Percentiles rank a stretch among this genome's conserved stretches.
These are phyloP conservation scores for Oreochromis tanganicae DNA, from an alignment of 2,113 vertebrate genomes.

Conservation along the genomic window DNA sequence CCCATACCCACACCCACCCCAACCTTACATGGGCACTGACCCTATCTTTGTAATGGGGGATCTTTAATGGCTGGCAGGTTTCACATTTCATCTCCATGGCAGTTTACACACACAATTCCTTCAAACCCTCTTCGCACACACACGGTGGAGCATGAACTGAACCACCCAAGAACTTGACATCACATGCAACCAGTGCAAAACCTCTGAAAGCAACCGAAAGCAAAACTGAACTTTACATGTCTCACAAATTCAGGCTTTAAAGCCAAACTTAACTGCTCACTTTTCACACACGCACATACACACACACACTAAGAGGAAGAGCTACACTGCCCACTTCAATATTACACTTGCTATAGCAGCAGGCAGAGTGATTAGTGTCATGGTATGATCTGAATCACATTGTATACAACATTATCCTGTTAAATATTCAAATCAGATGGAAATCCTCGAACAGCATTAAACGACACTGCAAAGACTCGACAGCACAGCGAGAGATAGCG, in stretches of 20 bases:
- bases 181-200: background rate
- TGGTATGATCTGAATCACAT: background rate
- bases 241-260: background rate
- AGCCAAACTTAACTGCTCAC: background rate
- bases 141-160: background rate
- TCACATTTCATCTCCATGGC: slow-evolving; percentile 65
- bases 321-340: background rate
- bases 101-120: slow-evolving; percentile 41
- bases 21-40: slow-evolving; percentile 24
- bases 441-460: slow-evolving; percentile 8
- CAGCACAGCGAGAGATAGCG: background rate
- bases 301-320: background rate
- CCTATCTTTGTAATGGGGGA: slow-evolving; percentile 46
- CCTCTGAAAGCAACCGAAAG: background rate
- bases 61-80: slow-evolving; percentile 58
- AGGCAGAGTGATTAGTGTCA: background rate
- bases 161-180: background rate
- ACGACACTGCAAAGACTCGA: background rate
- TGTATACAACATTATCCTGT: background rate
- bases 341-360: background rate
- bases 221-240: background rate
- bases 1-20: background rate
- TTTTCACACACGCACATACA: background rate
- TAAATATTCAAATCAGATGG: slow-evolving; percentile 31
- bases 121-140: background rate